A percentile compares a stretch with the other conserved stretches of the same genome.
Conservation (phyloP, 2,888 invertebrate species). For the Hyppa rectilinea region DNA sequence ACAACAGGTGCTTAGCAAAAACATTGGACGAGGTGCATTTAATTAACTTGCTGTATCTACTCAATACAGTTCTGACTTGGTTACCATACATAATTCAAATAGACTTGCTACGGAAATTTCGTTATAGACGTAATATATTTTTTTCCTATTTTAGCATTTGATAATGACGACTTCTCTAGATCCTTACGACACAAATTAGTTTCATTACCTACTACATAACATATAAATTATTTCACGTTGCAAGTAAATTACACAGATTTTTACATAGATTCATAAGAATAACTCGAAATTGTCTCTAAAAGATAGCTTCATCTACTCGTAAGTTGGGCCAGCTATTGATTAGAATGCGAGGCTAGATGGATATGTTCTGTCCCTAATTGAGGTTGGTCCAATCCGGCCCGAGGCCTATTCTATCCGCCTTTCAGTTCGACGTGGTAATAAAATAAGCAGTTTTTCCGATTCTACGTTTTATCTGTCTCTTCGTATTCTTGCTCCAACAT, state of each 20-base stretch:
- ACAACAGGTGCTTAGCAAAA: conserved; percentile 76
- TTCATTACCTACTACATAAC: background rate
- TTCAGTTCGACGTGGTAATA: conserved; percentile 82
- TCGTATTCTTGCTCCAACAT: conserved; percentile 81
- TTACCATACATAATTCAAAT: background rate
- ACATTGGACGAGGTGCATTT: conserved; percentile 66
- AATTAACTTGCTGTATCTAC: conserved; percentile 63
- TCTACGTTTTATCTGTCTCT: conserved; percentile 86
- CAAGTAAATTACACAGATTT: conserved; percentile 5
- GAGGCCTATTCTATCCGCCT: conserved; percentile 81
- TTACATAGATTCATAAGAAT: conserved; percentile 12
- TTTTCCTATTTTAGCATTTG: background rate
- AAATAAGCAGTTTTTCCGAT: conserved; percentile 90
- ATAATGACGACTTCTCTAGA: background rate
- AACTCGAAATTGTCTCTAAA: conserved; percentile 8
- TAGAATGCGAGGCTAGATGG: conserved; percentile 56
- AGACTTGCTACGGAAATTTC: too few species aligned
- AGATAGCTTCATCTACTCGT: conserved; percentile 8
- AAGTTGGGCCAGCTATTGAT: conserved; percentile 50
- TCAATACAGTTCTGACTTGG: conserved; percentile 33
- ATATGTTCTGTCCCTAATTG: conserved; percentile 75
- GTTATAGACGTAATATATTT: background rate
- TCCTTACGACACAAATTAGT: background rate
- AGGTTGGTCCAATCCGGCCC: conserved; percentile 78
- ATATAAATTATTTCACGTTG: conserved; percentile 4